phyloP scores from a whole-genome alignment of 2,888 invertebrate species.

The Polyploca ridens region DNA sequence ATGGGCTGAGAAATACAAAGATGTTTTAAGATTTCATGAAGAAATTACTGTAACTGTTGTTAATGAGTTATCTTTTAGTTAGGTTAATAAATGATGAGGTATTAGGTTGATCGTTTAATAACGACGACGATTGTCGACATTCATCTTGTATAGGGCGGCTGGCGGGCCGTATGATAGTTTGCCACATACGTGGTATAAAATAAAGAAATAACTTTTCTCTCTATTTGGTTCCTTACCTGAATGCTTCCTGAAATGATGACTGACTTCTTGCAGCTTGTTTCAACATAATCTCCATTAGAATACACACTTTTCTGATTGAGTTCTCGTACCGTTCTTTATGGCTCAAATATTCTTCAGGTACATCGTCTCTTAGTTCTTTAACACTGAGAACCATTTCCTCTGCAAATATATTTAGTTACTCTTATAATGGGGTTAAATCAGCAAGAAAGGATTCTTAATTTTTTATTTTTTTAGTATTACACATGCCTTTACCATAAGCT shows the following conservation, averaged over 20 bases:
- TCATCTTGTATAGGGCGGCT: too few species aligned
- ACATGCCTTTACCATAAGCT: too few species aligned
- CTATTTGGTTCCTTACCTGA: constrained; percentile 39
- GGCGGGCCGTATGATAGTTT: too few species aligned
- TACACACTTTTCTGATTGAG: constrained; percentile 87
- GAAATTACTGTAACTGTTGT: too few species aligned
- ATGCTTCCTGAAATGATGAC: constrained; percentile 40
- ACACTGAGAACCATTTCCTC: constrained; percentile 57
- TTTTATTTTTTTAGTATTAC: too few species aligned
- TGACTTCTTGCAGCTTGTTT: constrained; percentile 37
- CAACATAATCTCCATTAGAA: constrained; percentile 81
- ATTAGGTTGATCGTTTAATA: too few species aligned
- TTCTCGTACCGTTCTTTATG: constrained; percentile 93
- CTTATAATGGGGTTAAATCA: too few species aligned
- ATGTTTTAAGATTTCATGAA: background rate
- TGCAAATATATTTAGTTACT: constrained; percentile 31
- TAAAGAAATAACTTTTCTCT: background rate
- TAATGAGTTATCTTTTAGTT: too few species aligned
- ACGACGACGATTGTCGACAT: too few species aligned
- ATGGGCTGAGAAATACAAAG: constrained; percentile 44
- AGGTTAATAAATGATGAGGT: too few species aligned
- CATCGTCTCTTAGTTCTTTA: constrained; percentile 74
- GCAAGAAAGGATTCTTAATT: too few species aligned
- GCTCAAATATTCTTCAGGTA: constrained; percentile 91
- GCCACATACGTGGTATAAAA: too few species aligned